Evolutionary conservation across 2,888 invertebrate species (phyloP), one percentile per base, ranked within the genome.

Genomic region (Phengaris arion): DNA sequence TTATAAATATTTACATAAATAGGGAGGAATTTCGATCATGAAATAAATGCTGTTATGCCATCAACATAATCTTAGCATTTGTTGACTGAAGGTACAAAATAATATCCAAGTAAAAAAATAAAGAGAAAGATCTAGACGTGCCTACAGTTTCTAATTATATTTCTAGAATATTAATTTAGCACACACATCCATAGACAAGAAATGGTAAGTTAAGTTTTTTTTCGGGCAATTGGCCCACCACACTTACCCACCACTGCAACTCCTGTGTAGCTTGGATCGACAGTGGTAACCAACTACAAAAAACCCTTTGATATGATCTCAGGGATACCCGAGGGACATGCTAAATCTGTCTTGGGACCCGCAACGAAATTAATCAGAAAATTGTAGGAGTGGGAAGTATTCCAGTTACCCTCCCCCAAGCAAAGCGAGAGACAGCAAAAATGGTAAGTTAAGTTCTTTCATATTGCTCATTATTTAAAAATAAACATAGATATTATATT

Each of bases 1-100:
- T 83, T 85, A 87, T 86, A 84, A 84, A 86, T 91, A 92, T 92
- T 91, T 92, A 91, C 91, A 91, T 55, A 73, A 85, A 87, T 88
- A 86, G 8, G 22, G 22, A 48, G 51, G 52, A 52, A 70, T 70
- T 52, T 70, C 6, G 52, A 2, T n/a, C 51, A 48, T 70, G 22
- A 70, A 52, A 70, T 77, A 78, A 78, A 78, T 77, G 77, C 77
- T 74, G 10, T 35, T 51, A 69, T 75, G 74, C 48, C n/a, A 70
- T 15, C 52, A 48, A 51, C n/a, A 70, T 3, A 22, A 52, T 52
- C 48, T n/a, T 52, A 35, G 6, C 15, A 64, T 3, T 68, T 8
- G 46, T 57, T 1, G n/a, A 15, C 4, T 8, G 22, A 22, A 22
- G 5, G 15, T 22, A 54, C 54, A 54, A 54, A 59, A 59, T 59